Evolutionary conservation across 2,797 vertebrate species (phyloP).

Genomic region (Sciaenops ocellatus): DNA sequence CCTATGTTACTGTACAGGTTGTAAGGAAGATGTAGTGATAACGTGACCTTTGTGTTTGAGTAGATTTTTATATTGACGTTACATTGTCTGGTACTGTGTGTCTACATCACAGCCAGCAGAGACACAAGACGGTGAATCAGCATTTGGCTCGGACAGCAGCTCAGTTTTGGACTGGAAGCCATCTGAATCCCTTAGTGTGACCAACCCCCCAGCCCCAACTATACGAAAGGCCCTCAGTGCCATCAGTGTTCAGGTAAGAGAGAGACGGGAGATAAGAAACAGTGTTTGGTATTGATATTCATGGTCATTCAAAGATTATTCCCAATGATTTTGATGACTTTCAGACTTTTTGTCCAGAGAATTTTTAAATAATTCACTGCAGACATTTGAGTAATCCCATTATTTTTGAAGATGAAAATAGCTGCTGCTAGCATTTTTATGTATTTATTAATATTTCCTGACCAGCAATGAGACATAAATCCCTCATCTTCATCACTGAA

Average conservation of each 20-base stretch:
- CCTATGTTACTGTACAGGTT: background rate
- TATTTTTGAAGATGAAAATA: background rate
- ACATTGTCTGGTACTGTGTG: background rate
- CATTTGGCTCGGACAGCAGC: slow-evolving; percentile 84
- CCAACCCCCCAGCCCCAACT: slow-evolving; percentile 71
- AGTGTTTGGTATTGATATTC: background rate
- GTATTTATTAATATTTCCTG: background rate
- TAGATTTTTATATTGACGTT: background rate
- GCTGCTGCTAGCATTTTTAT: background rate
- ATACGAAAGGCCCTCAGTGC: slow-evolving; percentile 88
- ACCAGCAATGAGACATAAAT: background rate
- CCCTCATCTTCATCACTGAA: background rate
- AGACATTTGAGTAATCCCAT: too few species aligned
- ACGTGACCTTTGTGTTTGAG: background rate
- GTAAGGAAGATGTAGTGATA: background rate
- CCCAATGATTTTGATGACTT: background rate
- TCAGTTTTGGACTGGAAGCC: slow-evolving; percentile 87
- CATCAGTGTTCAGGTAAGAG: slow-evolving; percentile 86
- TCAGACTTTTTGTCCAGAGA: background rate
- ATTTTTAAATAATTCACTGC: too few species aligned
- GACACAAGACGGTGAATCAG: slow-evolving; percentile 86
- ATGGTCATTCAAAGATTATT: background rate
- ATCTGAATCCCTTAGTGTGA: slow-evolving; percentile 66
- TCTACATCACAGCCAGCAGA: slow-evolving; percentile 86
- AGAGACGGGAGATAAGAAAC: background rate